Conservation (phyloP, 2,888 invertebrate genomes). For the Fabriciana adippe region DNA sequence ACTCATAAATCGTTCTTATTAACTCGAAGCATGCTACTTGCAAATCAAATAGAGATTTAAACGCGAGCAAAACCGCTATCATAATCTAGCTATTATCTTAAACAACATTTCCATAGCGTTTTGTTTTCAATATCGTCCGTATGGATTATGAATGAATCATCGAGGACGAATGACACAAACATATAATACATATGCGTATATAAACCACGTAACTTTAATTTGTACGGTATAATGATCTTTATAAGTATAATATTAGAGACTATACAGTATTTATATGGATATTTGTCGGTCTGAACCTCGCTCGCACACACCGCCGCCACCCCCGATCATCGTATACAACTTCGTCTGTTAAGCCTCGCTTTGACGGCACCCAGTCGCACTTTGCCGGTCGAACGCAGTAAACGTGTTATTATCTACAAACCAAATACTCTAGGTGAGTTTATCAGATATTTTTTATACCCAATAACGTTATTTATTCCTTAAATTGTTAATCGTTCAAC, state of each 20-base stretch:
- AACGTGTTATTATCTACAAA: constrained; percentile 54
- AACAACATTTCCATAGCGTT: constrained; percentile 23
- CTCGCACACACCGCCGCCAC: constrained; percentile 47
- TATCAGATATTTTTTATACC: constrained; percentile 37
- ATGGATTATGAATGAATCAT: constrained; percentile 56
- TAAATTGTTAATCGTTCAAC: too few species aligned
- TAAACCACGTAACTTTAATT: background rate
- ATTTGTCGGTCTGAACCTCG: constrained; percentile 15
- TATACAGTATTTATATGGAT: constrained; percentile 1
- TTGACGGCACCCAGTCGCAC: constrained; percentile 57
- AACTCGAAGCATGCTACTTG: too few species aligned
- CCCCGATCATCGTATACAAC: constrained; percentile 49
- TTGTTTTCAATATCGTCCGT: constrained; percentile 42
- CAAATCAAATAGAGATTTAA: too few species aligned
- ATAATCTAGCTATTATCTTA: constrained; percentile 15
- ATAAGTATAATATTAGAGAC: background rate
- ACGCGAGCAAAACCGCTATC: constrained; percentile 13
- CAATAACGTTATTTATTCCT: background rate
- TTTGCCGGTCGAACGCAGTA: constrained; percentile 61
- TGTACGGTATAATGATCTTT: constrained; percentile 22
- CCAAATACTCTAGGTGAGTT: constrained; percentile 65
- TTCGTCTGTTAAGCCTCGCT: constrained; percentile 42
- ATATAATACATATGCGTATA: constrained; percentile 20
- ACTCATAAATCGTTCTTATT: too few species aligned
- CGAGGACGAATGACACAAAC: constrained; percentile 43